These are phyloP conservation scores for Drosophila serrata DNA, from an alignment of 1,140 invertebrate species.

Conservation along the genomic window DNA sequence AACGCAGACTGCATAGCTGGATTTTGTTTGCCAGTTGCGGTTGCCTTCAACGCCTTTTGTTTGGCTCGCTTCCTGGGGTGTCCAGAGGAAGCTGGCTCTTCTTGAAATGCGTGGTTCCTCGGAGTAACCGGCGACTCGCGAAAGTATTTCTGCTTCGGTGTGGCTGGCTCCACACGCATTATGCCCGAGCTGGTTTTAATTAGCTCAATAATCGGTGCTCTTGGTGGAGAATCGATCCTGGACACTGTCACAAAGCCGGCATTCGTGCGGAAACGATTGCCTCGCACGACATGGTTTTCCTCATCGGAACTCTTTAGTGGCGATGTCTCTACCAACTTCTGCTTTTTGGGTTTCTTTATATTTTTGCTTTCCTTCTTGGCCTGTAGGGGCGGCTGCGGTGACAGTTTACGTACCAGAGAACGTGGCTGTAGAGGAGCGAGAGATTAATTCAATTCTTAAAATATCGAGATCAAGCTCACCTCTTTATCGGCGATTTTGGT, in stretches of 20 bases:
- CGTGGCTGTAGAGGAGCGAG: conserved; percentile 27
- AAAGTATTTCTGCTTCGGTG: conserved; percentile 68
- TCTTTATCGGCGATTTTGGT: conserved; percentile 3
- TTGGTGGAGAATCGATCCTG: neutral
- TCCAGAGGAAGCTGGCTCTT: conserved; percentile 8
- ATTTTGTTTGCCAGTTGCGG: conserved; percentile 14
- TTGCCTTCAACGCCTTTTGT: neutral
- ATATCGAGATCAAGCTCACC: conserved; percentile 11
- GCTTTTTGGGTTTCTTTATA: conserved; percentile 16
- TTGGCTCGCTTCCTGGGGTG: conserved; percentile 5
- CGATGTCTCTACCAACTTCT: conserved; percentile 23
- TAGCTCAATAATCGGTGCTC: conserved; percentile 10
- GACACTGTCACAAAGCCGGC: conserved; percentile 56
- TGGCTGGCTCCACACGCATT: conserved; percentile 65
- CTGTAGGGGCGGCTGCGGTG: conserved; percentile 24
- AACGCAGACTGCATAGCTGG: conserved; percentile 55
- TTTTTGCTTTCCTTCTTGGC: conserved; percentile 4
- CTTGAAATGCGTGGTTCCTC: conserved; percentile 23
- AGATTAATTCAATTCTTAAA: neutral
- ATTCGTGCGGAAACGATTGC: conserved; percentile 50
- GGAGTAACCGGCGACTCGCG: conserved; percentile 57
- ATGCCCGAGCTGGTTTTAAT: conserved; percentile 58
- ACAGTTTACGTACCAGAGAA: conserved; percentile 48
- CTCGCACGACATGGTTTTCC: conserved; percentile 42
- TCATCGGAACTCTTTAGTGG: conserved; percentile 68